phyloP scores from a whole-genome alignment of 37 sponge, comb jelly and placozoan genomes.

The Lycopodina hypogea region DNA sequence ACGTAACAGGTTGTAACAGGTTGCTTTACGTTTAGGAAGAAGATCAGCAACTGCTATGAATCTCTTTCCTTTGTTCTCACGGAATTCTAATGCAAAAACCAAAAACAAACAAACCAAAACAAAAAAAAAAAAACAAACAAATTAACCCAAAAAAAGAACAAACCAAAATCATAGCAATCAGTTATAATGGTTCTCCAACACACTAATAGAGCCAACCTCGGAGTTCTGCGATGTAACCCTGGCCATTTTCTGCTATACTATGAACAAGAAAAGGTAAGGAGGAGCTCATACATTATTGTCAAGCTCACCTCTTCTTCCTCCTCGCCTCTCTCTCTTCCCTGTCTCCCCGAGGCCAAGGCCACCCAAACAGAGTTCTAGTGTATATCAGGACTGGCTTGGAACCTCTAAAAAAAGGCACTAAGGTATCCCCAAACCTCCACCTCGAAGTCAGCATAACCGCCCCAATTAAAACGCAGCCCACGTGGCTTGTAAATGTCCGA shows the following conservation, averaged over 20 bases:
- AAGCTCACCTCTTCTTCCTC: constrained; percentile 14
- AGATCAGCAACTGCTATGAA: constrained; percentile 19
- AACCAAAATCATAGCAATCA: no score
- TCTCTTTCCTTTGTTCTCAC: constrained; percentile 19
- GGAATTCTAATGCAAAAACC: constrained; percentile 23
- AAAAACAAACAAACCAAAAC: background rate
- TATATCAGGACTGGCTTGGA: background rate
- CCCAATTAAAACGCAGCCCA: constrained; percentile 28
- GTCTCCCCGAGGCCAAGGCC: background rate
- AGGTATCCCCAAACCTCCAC: background rate
- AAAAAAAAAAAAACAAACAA: no score
- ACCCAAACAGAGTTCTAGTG: background rate
- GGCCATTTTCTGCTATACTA: constrained; percentile 11
- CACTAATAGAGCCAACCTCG: constrained; percentile 14
- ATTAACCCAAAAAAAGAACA: no score
- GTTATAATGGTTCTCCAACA: no score
- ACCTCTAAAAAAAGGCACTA: background rate
- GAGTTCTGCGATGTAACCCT: constrained; percentile 27
- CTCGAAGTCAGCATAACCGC: background rate
- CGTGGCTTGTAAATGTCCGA: constrained; percentile 4
- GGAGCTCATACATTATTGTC: background rate
- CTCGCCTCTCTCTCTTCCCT: constrained; percentile 10
- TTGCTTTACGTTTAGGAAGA: background rate
- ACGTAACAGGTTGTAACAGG: background rate
- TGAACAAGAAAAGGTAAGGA: background rate